Conservation (phyloP, 2,888 invertebrate genomes). For the Eledona agricola region DNA sequence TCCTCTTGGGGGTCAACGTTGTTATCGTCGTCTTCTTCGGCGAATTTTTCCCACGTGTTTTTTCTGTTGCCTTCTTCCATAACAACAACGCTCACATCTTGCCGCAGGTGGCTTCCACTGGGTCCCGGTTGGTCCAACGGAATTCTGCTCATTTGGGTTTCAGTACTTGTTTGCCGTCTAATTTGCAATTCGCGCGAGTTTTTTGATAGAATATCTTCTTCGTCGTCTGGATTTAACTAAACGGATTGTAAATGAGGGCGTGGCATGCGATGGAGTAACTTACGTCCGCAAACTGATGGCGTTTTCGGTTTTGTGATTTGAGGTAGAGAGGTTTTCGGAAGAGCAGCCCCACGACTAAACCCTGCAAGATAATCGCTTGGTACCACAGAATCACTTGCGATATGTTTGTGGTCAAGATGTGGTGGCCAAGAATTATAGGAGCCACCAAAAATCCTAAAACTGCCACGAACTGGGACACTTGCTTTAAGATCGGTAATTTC, state of each 20-base stretch:
- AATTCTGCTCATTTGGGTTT: slow-evolving; percentile 39
- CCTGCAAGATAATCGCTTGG: slow-evolving; percentile 68
- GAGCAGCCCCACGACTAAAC: slow-evolving; percentile 65
- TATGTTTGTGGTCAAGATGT: slow-evolving; percentile 62
- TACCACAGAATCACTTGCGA: slow-evolving; percentile 66
- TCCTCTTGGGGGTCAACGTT: too few relatives aligned
- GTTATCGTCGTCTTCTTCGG: slow-evolving; percentile 49
- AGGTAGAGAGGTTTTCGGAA: slow-evolving; percentile 67
- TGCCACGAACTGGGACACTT: slow-evolving; percentile 65
- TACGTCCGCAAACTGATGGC: slow-evolving; percentile 55
- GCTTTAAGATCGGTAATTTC: slow-evolving; percentile 65
- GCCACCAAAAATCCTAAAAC: slow-evolving; percentile 66
- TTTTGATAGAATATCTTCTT: slow-evolving; percentile 68
- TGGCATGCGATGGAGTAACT: slow-evolving; percentile 35
- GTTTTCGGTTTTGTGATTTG: slow-evolving; percentile 49
- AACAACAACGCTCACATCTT: background rate
- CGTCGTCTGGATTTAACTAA: slow-evolving; percentile 56
- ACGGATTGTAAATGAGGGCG: slow-evolving; percentile 30
- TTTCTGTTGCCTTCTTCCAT: background rate
- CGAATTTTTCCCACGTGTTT: slow-evolving; percentile 22
- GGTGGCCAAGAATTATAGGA: slow-evolving; percentile 65
- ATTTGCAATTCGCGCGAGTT: slow-evolving; percentile 55
- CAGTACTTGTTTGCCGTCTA: slow-evolving; percentile 46
- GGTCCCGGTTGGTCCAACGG: slow-evolving; percentile 17
- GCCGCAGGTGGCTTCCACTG: too few relatives aligned